A percentile compares a stretch with the other conserved stretches of the same genome.
phyloP scores from a whole-genome alignment of 2,888 invertebrate genomes.

The Slavum lentiscoides region DNA sequence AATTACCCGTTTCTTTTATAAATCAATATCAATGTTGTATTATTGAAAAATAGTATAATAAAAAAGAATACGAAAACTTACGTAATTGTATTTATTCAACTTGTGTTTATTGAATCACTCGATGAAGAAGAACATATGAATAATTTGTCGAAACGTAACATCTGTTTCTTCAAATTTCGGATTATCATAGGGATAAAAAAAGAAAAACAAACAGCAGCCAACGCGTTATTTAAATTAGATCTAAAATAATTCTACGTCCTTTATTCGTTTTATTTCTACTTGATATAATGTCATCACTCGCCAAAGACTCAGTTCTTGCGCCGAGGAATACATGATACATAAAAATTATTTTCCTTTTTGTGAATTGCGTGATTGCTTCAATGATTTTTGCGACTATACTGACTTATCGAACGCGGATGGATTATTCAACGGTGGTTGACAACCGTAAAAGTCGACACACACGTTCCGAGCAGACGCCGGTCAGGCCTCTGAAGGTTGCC shows the following conservation, averaged over 20 bases:
- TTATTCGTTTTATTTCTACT: too few relatives aligned
- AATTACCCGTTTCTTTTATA: too few relatives aligned
- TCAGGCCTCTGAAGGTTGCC: too few relatives aligned
- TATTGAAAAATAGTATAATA: background rate
- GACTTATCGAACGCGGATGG: background rate
- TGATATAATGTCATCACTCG: too few relatives aligned
- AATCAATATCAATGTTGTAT: background rate
- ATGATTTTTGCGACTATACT: too few relatives aligned
- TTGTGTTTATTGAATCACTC: background rate
- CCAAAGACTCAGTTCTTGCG: too few relatives aligned
- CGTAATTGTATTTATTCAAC: background rate
- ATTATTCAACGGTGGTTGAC: background rate
- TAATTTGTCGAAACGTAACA: background rate
- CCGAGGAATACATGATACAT: too few relatives aligned
- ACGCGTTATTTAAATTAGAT: background rate
- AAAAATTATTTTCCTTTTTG: too few relatives aligned
- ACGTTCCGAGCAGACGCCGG: too few relatives aligned
- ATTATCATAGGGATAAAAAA: background rate
- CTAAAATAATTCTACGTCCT: too few relatives aligned
- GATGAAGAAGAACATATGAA: background rate
- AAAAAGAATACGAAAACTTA: background rate
- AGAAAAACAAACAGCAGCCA: background rate
- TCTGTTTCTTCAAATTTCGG: background rate
- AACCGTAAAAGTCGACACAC: background rate
- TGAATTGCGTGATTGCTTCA: too few relatives aligned